Evolutionary conservation across 37 sponge, comb jelly and placozoan species (phyloP), one percentile per base, ranked within the genome.

Genomic region (Aphrocallistes beatrix): DNA sequence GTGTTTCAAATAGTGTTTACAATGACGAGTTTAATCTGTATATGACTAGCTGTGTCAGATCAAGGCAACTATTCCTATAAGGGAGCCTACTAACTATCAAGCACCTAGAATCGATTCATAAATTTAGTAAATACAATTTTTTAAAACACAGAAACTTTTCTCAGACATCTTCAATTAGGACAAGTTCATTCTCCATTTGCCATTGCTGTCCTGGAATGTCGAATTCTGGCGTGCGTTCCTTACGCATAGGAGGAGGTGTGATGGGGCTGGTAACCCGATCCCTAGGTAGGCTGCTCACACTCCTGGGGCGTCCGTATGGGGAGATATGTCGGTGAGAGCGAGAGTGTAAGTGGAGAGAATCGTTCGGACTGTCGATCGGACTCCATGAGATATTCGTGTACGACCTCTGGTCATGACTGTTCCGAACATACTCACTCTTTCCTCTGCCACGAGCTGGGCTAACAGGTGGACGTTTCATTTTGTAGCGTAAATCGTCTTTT

Each of bases 381-480:
- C 75, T 60, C 75, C 75, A 60, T 8, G 75, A 60, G 34, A 60
- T 60, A 60, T 60, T 60, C 34, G 75, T 60, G n/a, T 60, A 60
- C 25, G 75, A 60, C 34, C 75, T 60, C 10, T 30, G 75, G 32
- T 60, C 75, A 19, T 3, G 21, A 19, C n/a, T 30, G n/a, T 60
- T 60, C n/a, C 75, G 10, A n/a, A n/a, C n/a, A 60, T 60, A 60
- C 13, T 42, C 45, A 42, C 6, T 16, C 13, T 42, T 42, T 6
- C 45, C 10, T 25, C 17, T 60, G 3, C 17, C 34, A 30, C 3
- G 34, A 60, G 10, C n/a, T 6, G 6, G 8, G 3, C 75, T 60
- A 25, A 30, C 8, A 13, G 10, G 25, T 8, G 25, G 25, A 19
- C n/a, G 34, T 28, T 13, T 60, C 75, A 60, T 60, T 60, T 60